A percentile compares a stretch with the other conserved stretches of the same genome.
Conservation (phyloP, 2,113 vertebrate genomes). For the Antennarius striatus region DNA sequence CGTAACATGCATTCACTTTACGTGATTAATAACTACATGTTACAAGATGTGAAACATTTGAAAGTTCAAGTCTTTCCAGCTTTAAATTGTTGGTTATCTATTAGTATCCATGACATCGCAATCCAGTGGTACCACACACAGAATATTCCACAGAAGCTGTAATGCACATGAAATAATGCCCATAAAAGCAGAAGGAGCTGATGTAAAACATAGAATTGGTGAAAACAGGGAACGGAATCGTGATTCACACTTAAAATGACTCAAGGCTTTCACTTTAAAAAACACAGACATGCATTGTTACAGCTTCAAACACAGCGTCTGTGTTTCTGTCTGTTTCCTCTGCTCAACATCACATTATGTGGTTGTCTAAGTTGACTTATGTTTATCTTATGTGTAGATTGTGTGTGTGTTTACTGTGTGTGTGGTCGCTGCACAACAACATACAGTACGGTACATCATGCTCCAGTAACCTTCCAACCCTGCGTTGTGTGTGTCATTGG, state of each 20-base stretch:
- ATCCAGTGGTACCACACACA: constrained; percentile 25
- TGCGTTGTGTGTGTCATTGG: constrained; percentile 30
- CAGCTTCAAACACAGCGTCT: background rate
- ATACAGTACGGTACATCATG: constrained; percentile 28
- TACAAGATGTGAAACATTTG: constrained; percentile 2
- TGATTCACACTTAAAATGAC: background rate
- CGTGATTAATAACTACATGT: background rate
- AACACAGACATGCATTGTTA: background rate
- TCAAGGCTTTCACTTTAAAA: background rate
- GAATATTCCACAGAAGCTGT: constrained; percentile 29
- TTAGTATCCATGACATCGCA: constrained; percentile 27
- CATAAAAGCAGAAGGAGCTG: constrained; percentile 11
- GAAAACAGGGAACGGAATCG: background rate
- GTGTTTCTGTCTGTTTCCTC: background rate
- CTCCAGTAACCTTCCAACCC: constrained; percentile 29
- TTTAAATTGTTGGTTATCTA: constrained; percentile 22
- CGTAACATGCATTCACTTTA: no score
- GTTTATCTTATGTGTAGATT: constrained; percentile 15
- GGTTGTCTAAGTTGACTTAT: constrained; percentile 12
- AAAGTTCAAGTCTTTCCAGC: background rate
- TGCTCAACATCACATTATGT: background rate
- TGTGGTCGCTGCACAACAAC: constrained; percentile 20
- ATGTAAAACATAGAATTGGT: constrained; percentile 17
- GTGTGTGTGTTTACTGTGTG: constrained; percentile 24
- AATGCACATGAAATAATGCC: no score